These are phyloP conservation scores for Scolanthus callimorphus DNA, from an alignment of 92 coral and sea anemone genomes.

Conservation along the genomic window DNA sequence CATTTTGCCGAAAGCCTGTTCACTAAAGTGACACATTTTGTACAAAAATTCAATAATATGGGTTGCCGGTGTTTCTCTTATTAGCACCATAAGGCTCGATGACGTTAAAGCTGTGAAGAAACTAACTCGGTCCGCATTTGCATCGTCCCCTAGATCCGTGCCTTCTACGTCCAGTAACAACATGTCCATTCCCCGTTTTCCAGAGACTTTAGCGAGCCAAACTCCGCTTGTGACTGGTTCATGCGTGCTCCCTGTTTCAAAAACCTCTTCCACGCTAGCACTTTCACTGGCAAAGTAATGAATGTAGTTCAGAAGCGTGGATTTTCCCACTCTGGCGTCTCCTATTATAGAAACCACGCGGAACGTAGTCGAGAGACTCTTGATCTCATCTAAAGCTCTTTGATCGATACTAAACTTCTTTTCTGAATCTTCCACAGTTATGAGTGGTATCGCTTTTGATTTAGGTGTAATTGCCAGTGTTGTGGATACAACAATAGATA, in stretches of 20 bases:
- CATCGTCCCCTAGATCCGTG: slow-evolving; percentile 30
- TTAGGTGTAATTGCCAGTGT: too few species aligned
- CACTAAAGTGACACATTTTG: slow-evolving; percentile 28
- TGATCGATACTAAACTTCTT: slow-evolving; percentile 4
- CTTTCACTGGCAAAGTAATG: neutral
- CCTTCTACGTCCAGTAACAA: slow-evolving; percentile 58
- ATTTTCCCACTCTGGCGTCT: slow-evolving; percentile 55
- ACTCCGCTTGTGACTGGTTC: slow-evolving; percentile 42
- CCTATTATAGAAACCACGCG: slow-evolving; percentile 41
- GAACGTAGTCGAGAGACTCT: slow-evolving; percentile 15
- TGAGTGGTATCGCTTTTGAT: too few species aligned
- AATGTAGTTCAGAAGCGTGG: slow-evolving; percentile 21
- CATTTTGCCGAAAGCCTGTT: slow-evolving; percentile 3
- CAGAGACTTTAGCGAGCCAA: slow-evolving; percentile 28
- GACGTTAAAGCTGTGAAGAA: slow-evolving; percentile 48
- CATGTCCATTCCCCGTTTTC: slow-evolving; percentile 2
- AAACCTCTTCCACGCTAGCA: slow-evolving; percentile 22
- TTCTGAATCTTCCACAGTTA: too few species aligned
- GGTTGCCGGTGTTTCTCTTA: slow-evolving; percentile 10
- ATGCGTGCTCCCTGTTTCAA: slow-evolving; percentile 33
- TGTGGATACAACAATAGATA: too few species aligned
- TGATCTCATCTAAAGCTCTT: slow-evolving; percentile 16
- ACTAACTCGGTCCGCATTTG: slow-evolving; percentile 13
- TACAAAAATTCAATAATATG: slow-evolving; percentile 28
- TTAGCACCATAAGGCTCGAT: slow-evolving; percentile 28